A percentile compares a stretch with the other conserved stretches of the same genome.
Evolutionary conservation across 2,113 vertebrate species (phyloP).

Genomic region (Neogobius melanostomus): DNA sequence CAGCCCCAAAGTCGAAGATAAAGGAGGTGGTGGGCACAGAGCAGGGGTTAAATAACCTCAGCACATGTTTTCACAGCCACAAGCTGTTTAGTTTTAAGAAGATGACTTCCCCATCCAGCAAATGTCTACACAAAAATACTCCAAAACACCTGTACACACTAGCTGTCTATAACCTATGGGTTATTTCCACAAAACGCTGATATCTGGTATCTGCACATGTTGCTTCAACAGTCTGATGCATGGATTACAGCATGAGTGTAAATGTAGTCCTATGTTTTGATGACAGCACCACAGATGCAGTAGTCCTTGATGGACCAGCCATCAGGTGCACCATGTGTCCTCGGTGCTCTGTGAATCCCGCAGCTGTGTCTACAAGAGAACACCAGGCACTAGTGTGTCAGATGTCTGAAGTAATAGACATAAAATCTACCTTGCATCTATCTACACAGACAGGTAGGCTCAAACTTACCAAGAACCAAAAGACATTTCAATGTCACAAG

Average conservation of each 20-base stretch:
- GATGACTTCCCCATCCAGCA: not conserved
- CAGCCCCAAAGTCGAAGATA: constrained; percentile 1
- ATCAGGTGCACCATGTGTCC: constrained; percentile 5
- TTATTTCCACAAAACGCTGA: not conserved
- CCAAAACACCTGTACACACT: not conserved
- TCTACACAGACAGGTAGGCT: not conserved
- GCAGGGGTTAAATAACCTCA: constrained; percentile 21
- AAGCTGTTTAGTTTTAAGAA: constrained; percentile 12
- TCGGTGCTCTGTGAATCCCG: constrained; percentile 3
- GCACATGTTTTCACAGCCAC: constrained; percentile 19
- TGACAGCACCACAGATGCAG: not conserved
- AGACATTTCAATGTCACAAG: constrained; percentile 3
- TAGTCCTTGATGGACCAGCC: constrained; percentile 4
- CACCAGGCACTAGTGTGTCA: too few relatives aligned
- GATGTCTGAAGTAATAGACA: not conserved
- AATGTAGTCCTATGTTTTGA: not conserved
- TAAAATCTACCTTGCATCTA: not conserved
- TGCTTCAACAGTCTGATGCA: not conserved
- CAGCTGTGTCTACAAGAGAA: not conserved
- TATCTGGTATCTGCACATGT: not conserved
- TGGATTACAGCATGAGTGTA: not conserved
- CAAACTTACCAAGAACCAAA: not conserved
- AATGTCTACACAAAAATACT: not conserved
- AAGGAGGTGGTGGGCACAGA: constrained; percentile 35
- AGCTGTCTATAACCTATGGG: not conserved